Evolutionary conservation across 2,888 invertebrate species (phyloP).

Genomic region (Eurois occulta): DNA sequence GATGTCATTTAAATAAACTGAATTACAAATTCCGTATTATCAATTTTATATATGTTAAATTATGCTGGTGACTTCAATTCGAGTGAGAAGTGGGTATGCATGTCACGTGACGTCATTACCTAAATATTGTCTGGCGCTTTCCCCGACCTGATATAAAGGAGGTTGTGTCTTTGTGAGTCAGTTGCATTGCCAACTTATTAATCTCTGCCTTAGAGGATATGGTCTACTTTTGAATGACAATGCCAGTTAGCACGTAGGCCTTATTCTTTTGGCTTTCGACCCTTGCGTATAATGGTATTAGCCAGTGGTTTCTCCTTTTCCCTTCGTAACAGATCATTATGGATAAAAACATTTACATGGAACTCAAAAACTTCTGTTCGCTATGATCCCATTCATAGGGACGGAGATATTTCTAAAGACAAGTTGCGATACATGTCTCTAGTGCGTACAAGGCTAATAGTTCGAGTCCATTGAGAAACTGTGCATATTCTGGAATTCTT

Average conservation of each 20-base stretch:
- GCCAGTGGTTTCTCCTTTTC: background rate
- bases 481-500: background rate
- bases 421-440: background rate
- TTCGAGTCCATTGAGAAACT: background rate
- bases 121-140: constrained; percentile 59
- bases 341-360: background rate
- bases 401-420: background rate
- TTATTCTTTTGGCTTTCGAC: background rate
- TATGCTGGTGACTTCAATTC: constrained; percentile 38
- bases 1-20: constrained; percentile 47
- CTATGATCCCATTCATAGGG: background rate
- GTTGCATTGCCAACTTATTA: constrained; percentile 26
- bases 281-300: background rate
- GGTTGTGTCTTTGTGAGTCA: constrained; percentile 33
- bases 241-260: background rate
- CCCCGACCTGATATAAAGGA: constrained; percentile 41
- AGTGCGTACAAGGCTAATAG: background rate
- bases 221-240: constrained; percentile 28
- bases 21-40: constrained; percentile 51
- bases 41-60: constrained; percentile 39
- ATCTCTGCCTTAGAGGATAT: constrained; percentile 21
- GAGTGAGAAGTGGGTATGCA: constrained; percentile 41
- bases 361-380: background rate
- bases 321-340: background rate
- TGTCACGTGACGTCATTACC: constrained; percentile 55